phyloP scores from a whole-genome alignment of 2,888 invertebrate species.

The Argyresthia goedartella region DNA sequence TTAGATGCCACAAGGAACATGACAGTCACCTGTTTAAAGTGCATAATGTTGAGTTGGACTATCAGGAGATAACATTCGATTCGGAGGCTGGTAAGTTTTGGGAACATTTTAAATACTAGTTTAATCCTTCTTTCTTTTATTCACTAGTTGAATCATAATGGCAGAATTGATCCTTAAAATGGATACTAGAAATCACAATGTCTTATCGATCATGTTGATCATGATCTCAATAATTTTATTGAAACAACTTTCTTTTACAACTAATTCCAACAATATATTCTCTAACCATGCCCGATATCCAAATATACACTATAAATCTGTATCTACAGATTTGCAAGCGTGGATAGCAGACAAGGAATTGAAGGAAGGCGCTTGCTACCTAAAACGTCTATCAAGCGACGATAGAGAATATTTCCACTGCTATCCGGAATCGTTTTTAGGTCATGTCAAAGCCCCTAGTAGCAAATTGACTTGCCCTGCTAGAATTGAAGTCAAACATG shows the following conservation, averaged over 20 bases:
- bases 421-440: not conserved
- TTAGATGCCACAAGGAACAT: not conserved
- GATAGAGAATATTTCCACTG: conserved; percentile 1
- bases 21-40: not conserved
- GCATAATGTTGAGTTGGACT: conserved; percentile 3
- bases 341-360: conserved; percentile 7
- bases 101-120: too few relatives aligned
- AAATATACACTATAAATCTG: too few relatives aligned
- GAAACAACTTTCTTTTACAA: too few relatives aligned
- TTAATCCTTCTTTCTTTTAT: too few relatives aligned
- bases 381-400: not conserved
- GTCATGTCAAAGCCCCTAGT: not conserved
- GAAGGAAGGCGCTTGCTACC: not conserved
- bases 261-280: too few relatives aligned
- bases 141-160: too few relatives aligned
- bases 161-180: too few relatives aligned
- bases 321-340: conserved; percentile 4
- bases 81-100: conserved; percentile 5
- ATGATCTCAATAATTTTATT: too few relatives aligned
- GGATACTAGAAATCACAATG: too few relatives aligned
- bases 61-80: conserved; percentile 6
- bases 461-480: not conserved
- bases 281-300: too few relatives aligned
- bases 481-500: not conserved
- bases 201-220: too few relatives aligned